Percentiles rank a stretch among this genome's conserved stretches.
Conservation (phyloP, 2,797 vertebrate species). For the Gallinago nigripennis region DNA sequence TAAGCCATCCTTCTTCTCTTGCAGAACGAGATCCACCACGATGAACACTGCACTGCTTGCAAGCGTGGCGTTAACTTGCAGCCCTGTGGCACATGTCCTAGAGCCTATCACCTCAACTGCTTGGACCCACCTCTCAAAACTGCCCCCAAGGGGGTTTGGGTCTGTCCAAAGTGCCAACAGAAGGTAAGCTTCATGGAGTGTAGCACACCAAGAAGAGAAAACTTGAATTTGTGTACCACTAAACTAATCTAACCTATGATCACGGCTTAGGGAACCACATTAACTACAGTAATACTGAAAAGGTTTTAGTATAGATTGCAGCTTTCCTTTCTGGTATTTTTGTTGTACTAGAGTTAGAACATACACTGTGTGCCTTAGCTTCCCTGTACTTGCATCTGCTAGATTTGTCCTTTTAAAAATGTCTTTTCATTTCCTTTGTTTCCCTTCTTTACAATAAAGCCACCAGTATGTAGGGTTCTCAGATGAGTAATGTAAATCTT, state of each 20-base stretch:
- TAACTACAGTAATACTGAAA: not conserved
- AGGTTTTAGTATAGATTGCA: not conserved
- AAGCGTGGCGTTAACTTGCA: conserved; percentile 87
- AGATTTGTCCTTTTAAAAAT: not conserved
- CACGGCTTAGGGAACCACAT: not conserved
- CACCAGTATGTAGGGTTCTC: not conserved
- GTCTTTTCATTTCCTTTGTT: not conserved
- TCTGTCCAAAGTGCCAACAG: conserved; percentile 97
- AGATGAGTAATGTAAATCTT: not conserved
- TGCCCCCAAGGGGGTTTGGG: conserved; percentile 88
- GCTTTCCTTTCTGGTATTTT: not conserved
- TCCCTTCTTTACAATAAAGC: not conserved
- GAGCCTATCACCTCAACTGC: conserved; percentile 92
- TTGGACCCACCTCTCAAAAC: conserved; percentile 89
- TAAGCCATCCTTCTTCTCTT: not conserved
- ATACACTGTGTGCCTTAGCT: not conserved
- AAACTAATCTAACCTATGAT: not conserved
- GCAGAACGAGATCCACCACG: conserved; percentile 87
- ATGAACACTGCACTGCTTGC: conserved; percentile 88
- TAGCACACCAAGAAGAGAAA: not conserved
- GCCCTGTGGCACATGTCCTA: conserved; percentile 89
- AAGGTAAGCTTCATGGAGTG: conserved; percentile 79
- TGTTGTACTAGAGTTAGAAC: not conserved
- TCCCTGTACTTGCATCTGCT: not conserved
- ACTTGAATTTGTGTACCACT: rapidly evolving